These are phyloP conservation scores for Lingula anatina DNA, from an alignment of 2,888 invertebrate species.

Conservation along the genomic window DNA sequence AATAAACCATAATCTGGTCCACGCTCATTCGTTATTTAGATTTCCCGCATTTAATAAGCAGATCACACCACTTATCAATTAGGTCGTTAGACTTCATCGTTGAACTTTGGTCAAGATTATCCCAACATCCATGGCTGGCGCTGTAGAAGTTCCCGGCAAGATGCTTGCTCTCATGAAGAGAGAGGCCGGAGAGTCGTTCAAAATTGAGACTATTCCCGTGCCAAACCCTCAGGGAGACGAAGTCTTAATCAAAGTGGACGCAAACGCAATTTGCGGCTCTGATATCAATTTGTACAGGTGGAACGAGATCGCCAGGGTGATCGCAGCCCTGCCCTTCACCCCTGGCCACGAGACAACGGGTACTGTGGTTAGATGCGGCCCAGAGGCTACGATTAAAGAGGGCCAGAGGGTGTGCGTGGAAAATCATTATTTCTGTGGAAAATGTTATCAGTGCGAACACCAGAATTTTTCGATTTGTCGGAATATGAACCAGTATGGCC, in stretches of 20 bases:
- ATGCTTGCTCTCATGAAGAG: conserved; percentile 40
- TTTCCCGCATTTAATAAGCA: too few relatives aligned
- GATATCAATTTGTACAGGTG: conserved; percentile 42
- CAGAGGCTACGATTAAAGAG: conserved; percentile 26
- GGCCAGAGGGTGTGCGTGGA: conserved; percentile 39
- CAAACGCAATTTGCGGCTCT: conserved; percentile 40
- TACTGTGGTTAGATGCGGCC: conserved; percentile 40
- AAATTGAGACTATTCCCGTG: conserved; percentile 25
- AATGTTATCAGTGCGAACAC: conserved; percentile 35
- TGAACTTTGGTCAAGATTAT: too few relatives aligned
- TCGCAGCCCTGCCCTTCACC: conserved; percentile 40
- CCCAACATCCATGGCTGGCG: too few relatives aligned
- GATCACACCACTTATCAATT: too few relatives aligned
- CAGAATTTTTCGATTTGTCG: conserved; percentile 32
- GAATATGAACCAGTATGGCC: conserved; percentile 45
- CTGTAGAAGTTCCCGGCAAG: conserved; percentile 13
- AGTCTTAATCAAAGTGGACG: conserved; percentile 35
- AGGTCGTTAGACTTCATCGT: too few relatives aligned
- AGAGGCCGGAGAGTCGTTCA: conserved; percentile 29
- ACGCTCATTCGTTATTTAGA: too few relatives aligned
- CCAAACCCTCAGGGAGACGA: conserved; percentile 34
- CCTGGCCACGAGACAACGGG: conserved; percentile 46
- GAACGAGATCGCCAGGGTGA: conserved; percentile 35
- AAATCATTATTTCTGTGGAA: conserved; percentile 41
- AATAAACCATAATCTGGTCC: too few relatives aligned